Percentiles rank a stretch among this genome's conserved stretches.
phyloP scores from a whole-genome alignment of 2,113 vertebrate genomes.

The Psettodes erumei region DNA sequence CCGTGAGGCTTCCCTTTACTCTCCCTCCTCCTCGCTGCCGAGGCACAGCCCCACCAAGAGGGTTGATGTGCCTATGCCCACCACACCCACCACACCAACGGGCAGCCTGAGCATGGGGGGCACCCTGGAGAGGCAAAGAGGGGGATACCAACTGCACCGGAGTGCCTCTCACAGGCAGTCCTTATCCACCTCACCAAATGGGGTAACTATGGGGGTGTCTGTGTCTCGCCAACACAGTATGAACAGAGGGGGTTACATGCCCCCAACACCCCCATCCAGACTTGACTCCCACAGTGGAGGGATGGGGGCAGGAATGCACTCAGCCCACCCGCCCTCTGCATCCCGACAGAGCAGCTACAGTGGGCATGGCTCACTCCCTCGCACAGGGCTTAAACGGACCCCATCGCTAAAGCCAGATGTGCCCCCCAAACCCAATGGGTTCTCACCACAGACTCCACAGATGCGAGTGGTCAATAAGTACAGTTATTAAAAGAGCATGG shows the following conservation, averaged over 20 bases:
- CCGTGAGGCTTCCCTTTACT: conserved; percentile 95
- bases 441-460: conserved; percentile 91
- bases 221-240: conserved; percentile 95
- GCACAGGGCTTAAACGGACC: conserved; percentile 95
- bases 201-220: conserved; percentile 92
- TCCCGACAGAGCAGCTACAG: conserved; percentile 96
- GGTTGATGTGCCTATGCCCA: conserved; percentile 94
- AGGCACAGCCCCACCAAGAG: conserved; percentile 97
- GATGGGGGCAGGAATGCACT: conserved; percentile 88
- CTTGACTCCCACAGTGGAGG: conserved; percentile 91
- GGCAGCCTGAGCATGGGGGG: conserved; percentile 86
- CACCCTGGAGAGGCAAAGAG: conserved; percentile 92
- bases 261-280: conserved; percentile 90
- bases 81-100: conserved; percentile 89
- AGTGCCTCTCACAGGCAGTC: conserved; percentile 96
- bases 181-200: conserved; percentile 94
- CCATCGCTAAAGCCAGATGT: conserved; percentile 97
- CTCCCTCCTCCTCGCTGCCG: conserved; percentile 94
- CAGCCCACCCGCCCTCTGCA: conserved; percentile 89
- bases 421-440: conserved; percentile 95
- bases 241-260: conserved; percentile 92
- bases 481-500: conserved; percentile 87
- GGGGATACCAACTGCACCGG: conserved; percentile 93
- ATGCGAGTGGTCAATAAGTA: conserved; percentile 97
- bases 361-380: conserved; percentile 94